Base-by-base conservation (phyloP, 2,888 invertebrate species). In the Ommatoiulus sabulosus region DNA sequence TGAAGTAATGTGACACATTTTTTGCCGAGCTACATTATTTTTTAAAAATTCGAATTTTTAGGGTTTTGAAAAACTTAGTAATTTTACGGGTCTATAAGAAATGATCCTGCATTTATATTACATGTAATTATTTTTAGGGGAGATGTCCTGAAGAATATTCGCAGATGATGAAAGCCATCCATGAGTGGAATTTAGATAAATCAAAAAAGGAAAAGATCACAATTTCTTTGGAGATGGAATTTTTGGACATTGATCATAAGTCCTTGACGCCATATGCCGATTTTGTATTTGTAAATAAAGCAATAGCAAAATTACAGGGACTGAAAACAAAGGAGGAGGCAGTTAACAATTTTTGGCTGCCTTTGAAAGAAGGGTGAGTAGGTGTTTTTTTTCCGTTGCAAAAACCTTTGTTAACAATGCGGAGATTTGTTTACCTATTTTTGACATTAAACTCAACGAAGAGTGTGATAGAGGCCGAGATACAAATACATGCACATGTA, bases 221-320 rank as follows among this genome's bases (percentile, higher is more conserved):
- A 15, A 93, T 95, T 63, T 95, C 95, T 0, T 92, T 95, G 8
- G 95, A 95, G 91, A 91, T 96, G 89, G 95, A 96, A 91, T 94
- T 94, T 91, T 91, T 93, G 0, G 93, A 92, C 84, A 91, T 92
- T 0, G 93, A 93, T 87, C 92, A 94, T 35, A 91, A 94, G 17
- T 92, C 93, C 87, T 91, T 95, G n/a, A 92, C 94, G 46, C 92
- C 93, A 15, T 92, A 93, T 15, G 94, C 93, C 8, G 94, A 95
- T 91, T 93, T 94, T 88, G 93, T 95, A 7, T 95, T 96, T 91
- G 92, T 96, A n/a, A 94, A 95, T 0, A 95, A 95, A 91, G 95
- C 95, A 90, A 94, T 94, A 91, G 95, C 95, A 0, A 91, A 91
- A 24, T 92, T 93, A 84, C 91, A 93, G 90, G 95, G 94, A 15